Evolutionary conservation across 1,140 invertebrate species (phyloP).

Genomic region (Tetragnatha versicolor): DNA sequence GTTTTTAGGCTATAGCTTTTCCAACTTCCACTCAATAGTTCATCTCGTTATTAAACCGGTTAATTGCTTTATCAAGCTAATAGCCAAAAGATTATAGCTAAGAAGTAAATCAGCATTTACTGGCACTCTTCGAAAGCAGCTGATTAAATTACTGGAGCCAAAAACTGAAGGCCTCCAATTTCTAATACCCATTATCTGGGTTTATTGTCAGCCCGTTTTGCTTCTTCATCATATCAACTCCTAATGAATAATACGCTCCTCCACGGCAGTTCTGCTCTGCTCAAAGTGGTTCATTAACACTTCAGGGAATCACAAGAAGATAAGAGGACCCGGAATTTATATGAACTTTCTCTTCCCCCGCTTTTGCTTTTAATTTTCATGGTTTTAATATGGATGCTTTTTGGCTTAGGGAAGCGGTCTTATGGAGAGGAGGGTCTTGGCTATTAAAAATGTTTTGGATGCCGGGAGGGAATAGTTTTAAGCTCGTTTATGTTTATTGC

Average conservation of each 20-base stretch:
- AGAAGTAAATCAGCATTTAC: constrained; percentile 14
- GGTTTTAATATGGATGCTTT: constrained; percentile 15
- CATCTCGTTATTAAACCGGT: too few species aligned
- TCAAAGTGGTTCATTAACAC: constrained; percentile 1
- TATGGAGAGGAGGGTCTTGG: not conserved
- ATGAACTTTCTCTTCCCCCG: not conserved
- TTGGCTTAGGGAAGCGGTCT: not conserved
- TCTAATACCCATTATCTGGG: constrained; percentile 1
- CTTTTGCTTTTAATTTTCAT: not conserved
- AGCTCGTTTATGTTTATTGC: too few species aligned
- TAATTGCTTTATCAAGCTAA: constrained; percentile 15
- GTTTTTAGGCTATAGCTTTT: too few species aligned
- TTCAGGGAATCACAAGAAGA: not conserved
- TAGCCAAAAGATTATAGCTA: not conserved
- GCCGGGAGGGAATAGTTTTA: too few species aligned
- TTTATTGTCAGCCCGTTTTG: constrained; percentile 21
- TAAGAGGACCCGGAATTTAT: constrained; percentile 10
- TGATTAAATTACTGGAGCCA: constrained; percentile 21
- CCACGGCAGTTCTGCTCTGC: not conserved
- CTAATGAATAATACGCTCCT: constrained; percentile 4
- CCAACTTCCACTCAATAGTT: too few species aligned
- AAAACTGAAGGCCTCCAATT: not conserved
- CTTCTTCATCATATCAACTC: not conserved
- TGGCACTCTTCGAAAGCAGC: not conserved
- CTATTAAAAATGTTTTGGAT: too few species aligned